Evolutionary conservation across 2,113 vertebrate genomes (phyloP).

Genomic region (Aspiorhynchus laticeps): DNA sequence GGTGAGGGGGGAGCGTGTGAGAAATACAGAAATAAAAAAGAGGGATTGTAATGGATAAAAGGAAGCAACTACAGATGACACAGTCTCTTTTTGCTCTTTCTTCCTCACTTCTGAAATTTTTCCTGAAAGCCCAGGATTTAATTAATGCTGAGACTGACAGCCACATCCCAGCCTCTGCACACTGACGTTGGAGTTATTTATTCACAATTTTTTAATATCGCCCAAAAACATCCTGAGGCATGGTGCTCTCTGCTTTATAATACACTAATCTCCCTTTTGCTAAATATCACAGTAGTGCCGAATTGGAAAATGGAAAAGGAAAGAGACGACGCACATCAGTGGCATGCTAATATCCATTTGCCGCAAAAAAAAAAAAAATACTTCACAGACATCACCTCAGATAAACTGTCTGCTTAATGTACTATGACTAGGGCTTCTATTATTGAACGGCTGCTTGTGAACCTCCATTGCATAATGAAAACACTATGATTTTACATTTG

Average conservation of each 20-base stretch:
- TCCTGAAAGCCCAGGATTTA: conserved; percentile 47
- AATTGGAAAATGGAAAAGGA: conserved; percentile 22
- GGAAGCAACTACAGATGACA: conserved; percentile 27
- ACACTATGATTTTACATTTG: conserved; percentile 42
- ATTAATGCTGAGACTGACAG: conserved; percentile 48
- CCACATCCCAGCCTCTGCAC: conserved; percentile 29
- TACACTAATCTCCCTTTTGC: conserved; percentile 47
- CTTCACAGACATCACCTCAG: conserved; percentile 13
- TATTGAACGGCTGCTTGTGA: conserved; percentile 12
- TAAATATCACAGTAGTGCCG: conserved; percentile 45
- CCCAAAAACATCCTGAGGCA: conserved; percentile 47
- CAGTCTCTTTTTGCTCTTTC: conserved; percentile 30
- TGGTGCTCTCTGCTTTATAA: conserved; percentile 37
- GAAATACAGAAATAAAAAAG: background rate
- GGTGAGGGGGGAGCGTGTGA: background rate
- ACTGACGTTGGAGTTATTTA: conserved; percentile 44
- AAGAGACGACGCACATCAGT: conserved; percentile 30
- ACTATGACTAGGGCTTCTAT: conserved; percentile 6
- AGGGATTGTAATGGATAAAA: conserved; percentile 1
- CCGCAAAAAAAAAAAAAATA: background rate
- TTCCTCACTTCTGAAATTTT: conserved; percentile 27
- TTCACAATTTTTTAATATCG: conserved; percentile 48
- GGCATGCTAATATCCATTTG: conserved; percentile 39
- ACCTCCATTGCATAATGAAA: conserved; percentile 35
- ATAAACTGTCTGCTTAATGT: conserved; percentile 29